Evolutionary conservation across 2,888 invertebrate genomes (phyloP).

Genomic region (Sphaerolaimus hirsutus): DNA sequence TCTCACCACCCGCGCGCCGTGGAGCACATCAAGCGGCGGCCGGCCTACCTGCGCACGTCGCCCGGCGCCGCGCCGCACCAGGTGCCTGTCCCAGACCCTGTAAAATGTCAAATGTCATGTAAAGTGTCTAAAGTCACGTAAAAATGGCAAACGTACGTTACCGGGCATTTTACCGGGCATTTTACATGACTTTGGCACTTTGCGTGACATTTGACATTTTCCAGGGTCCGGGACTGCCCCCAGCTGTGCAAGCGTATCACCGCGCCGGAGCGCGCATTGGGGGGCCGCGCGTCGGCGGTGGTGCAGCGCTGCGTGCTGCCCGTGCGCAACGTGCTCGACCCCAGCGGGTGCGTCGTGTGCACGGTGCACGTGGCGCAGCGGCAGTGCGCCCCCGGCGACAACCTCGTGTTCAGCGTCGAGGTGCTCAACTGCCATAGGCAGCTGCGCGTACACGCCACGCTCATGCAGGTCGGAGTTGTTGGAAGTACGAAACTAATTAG

Average conservation of each 20-base stretch:
- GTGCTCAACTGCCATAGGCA: constrained; percentile 8
- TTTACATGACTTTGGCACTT: too few relatives aligned
- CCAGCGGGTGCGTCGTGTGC: constrained; percentile 6
- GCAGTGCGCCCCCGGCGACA: background rate
- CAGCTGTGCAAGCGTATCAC: background rate
- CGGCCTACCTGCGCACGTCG: background rate
- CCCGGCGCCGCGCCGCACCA: background rate
- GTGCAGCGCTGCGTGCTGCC: constrained; percentile 1
- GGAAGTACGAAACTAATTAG: too few relatives aligned
- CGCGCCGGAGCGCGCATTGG: background rate
- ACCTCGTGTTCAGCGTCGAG: constrained; percentile 6
- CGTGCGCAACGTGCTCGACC: constrained; percentile 8
- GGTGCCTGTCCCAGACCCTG: background rate
- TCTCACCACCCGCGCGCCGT: too few relatives aligned
- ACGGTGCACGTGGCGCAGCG: constrained; percentile 2
- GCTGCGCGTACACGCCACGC: constrained; percentile 3
- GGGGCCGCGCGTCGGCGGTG: too few relatives aligned
- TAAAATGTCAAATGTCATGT: background rate
- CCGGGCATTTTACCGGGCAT: too few relatives aligned
- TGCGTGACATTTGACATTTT: too few relatives aligned
- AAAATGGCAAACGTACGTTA: too few relatives aligned
- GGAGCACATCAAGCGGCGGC: constrained; percentile 4
- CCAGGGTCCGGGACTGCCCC: too few relatives aligned
- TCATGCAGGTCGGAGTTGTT: too few relatives aligned
- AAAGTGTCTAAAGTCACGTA: too few relatives aligned